Evolutionary conservation across 2,113 vertebrate genomes (phyloP), one percentile per base, ranked within the genome.

Genomic region (Cettia cetti): DNA sequence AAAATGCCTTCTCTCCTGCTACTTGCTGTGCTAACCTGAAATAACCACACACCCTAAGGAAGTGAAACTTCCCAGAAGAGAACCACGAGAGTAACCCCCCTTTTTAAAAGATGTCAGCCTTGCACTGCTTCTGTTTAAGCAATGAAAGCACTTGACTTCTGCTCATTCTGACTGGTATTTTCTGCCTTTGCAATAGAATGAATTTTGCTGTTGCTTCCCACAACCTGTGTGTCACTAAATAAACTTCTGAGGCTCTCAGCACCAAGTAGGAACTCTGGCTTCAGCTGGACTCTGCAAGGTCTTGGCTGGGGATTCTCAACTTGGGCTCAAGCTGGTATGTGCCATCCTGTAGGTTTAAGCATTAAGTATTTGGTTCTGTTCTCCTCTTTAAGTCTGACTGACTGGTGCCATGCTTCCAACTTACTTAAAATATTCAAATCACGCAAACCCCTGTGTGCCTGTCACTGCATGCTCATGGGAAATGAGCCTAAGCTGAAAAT

Each of bases 41-140:
- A 87, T 33, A 77, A 50, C 16, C 61, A 90, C 53, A 40, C 28
- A 80, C 42, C 63, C 47, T 59, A 76, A 79, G 82, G 86, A 97
- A 96, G 65, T 2, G 54, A 96, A 95, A 95, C 89, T 64, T 77
- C 27, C 19, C 33, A 78, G 92, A 86, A 94, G 84, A 86, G 64
- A 87, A 82, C 23, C 10, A 4, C 0, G 0, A 95, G 56, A 64
- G 19, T 68, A 74, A 66, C 18, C 17, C 18, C 42, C 45, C 45
- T 15, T 61, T 66, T 66, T 6, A 12, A 44, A 82, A 66, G 24
- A 72, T 37, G 13, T 49, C 37, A 89, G 56, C 42, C 30, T 85
- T 86, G 59, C 3, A 1, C 23, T 72, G 40, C 60, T 65, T 90
- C 52, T 69, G 16, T 50, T 77, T 35, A 54, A 72, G 66, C 49